These are phyloP conservation scores for Poicephalus meyeri DNA, from an alignment of 2,113 vertebrate genomes.

Conservation along the genomic window DNA sequence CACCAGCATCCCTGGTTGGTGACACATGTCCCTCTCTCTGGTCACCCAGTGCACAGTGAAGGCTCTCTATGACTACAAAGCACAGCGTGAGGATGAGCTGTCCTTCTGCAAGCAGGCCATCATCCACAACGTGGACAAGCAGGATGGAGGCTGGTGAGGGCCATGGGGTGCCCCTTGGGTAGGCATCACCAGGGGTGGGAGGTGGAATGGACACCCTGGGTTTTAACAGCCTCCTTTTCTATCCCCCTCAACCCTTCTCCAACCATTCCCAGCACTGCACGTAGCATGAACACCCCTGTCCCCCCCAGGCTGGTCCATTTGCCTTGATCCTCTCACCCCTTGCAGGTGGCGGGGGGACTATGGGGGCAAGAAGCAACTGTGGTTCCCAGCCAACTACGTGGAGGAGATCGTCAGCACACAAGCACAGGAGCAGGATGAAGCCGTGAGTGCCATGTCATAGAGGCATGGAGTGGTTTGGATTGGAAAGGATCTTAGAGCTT, in stretches of 20 bases:
- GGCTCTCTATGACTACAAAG: constrained; percentile 87
- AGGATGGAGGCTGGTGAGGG: constrained; percentile 86
- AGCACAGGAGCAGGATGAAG: constrained; percentile 84
- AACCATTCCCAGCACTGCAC: not conserved
- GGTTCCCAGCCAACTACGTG: constrained; percentile 99
- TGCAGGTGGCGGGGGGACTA: constrained; percentile 97
- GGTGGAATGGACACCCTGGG: not conserved
- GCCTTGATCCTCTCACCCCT: constrained; percentile 53
- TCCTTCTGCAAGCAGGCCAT: constrained; percentile 89
- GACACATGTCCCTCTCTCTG: fast-evolving
- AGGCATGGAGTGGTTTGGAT: not conserved
- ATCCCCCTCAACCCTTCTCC: not conserved
- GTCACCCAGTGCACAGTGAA: constrained; percentile 81
- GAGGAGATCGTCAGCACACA: constrained; percentile 88
- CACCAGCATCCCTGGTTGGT: fast-evolving
- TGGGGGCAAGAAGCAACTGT: constrained; percentile 95
- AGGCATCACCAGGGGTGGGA: not conserved
- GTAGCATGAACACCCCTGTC: not conserved
- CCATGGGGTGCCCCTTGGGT: fast-evolving
- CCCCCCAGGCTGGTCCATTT: not conserved
- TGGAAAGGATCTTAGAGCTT: not conserved
- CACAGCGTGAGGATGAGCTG: constrained; percentile 88
- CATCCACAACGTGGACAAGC: constrained; percentile 85
- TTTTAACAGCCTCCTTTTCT: constrained; percentile 50
- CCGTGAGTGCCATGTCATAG: constrained; percentile 58